These are phyloP conservation scores for Volucella inflata DNA, from an alignment of 2,888 invertebrate species.

Conservation along the genomic window DNA sequence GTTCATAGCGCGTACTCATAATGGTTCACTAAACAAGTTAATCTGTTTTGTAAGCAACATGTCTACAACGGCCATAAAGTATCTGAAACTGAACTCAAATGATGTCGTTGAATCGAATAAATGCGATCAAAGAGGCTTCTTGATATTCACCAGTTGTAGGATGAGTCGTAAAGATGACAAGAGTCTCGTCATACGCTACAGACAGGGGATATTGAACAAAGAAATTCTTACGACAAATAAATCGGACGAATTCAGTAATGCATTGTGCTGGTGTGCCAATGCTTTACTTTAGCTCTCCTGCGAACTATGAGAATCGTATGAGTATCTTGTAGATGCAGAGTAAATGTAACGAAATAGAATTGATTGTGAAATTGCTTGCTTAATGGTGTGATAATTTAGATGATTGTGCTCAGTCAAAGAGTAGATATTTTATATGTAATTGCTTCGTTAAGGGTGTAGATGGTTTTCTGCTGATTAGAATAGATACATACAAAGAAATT, in stretches of 20 bases:
- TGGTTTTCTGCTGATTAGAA: constrained; percentile 16
- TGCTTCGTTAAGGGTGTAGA: constrained; percentile 69
- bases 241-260: constrained; percentile 41
- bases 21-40: constrained; percentile 32
- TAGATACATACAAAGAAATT: constrained; percentile 1
- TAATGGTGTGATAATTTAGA: constrained; percentile 73
- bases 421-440: constrained; percentile 57
- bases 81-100: not conserved
- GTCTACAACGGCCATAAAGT: not conserved
- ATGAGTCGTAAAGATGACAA: not conserved
- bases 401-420: constrained; percentile 44
- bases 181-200: not conserved
- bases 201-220: not conserved
- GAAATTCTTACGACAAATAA: constrained; percentile 12
- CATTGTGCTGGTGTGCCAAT: constrained; percentile 52
- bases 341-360: constrained; percentile 65
- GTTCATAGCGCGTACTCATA: constrained; percentile 14
- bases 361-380: constrained; percentile 71
- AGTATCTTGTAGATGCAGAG: constrained; percentile 39
- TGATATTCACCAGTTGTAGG: constrained; percentile 45
- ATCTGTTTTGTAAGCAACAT: not conserved
- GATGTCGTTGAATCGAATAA: constrained; percentile 22
- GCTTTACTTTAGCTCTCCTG: constrained; percentile 28
- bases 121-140: constrained; percentile 51
- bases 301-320: constrained; percentile 26